phyloP scores from a whole-genome alignment of 2,113 vertebrate genomes.

The Halichoerus grypus region DNA sequence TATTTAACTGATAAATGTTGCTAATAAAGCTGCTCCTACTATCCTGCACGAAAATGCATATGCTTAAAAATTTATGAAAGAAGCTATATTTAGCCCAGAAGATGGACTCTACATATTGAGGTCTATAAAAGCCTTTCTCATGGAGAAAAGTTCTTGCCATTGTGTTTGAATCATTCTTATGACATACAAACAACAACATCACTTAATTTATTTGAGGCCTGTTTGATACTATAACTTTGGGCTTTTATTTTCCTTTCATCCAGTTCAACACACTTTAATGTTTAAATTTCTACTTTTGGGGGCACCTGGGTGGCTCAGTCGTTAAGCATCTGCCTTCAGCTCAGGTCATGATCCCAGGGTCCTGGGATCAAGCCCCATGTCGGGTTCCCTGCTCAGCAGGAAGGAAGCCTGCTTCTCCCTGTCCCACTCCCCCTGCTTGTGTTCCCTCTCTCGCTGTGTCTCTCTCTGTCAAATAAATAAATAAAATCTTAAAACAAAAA shows the following conservation, averaged over 20 bases:
- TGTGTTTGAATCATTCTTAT: slow-evolving; percentile 58
- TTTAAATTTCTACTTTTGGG: slow-evolving; percentile 54
- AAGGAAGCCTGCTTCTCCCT: no score
- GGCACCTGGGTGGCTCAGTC: no score
- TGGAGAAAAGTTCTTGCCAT: slow-evolving; percentile 44
- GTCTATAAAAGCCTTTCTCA: slow-evolving; percentile 50
- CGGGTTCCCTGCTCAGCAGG: no score
- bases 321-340: no score
- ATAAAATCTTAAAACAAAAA: no score
- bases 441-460: no score
- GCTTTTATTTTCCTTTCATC: slow-evolving; percentile 59
- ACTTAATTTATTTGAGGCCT: slow-evolving; percentile 36
- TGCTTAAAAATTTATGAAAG: slow-evolving; percentile 56
- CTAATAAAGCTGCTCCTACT: slow-evolving; percentile 45
- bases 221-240: background rate
- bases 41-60: slow-evolving; percentile 19
- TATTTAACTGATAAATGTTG: slow-evolving; percentile 36
- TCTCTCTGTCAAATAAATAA: no score
- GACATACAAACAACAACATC: background rate
- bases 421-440: no score
- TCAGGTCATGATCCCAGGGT: no score
- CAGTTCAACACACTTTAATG: slow-evolving; percentile 26
- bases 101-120: background rate
- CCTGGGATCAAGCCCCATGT: no score
- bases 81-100: slow-evolving; percentile 55